Evolutionary conservation across 2,113 vertebrate genomes (phyloP).

Genomic region (Ursus arctos): DNA sequence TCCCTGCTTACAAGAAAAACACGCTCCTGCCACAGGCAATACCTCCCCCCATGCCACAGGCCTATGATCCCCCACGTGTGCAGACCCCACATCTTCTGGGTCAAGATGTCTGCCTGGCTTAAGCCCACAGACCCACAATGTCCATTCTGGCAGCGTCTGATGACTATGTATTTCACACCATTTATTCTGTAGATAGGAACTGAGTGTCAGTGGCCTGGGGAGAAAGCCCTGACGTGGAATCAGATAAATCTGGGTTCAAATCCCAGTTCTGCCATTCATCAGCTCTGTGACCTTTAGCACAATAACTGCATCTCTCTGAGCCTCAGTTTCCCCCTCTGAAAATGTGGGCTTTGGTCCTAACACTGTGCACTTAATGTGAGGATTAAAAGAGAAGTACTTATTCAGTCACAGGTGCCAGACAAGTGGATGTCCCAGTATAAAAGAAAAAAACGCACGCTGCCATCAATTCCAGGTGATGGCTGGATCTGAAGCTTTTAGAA

Average conservation of each 20-base stretch:
- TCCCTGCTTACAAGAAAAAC: not conserved
- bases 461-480: not conserved
- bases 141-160: not conserved
- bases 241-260: not conserved
- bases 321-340: not conserved
- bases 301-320: not conserved
- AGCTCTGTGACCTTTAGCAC: not conserved
- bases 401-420: not conserved
- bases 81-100: rapidly evolving
- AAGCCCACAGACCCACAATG: not conserved
- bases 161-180: not conserved
- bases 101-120: not conserved
- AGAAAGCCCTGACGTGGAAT: not conserved
- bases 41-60: rapidly evolving
- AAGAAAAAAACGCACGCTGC: not conserved
- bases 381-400: not conserved
- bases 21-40: not conserved
- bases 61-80: not conserved
- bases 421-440: not conserved
- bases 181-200: not conserved
- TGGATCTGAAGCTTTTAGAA: not conserved
- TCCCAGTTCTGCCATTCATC: not conserved
- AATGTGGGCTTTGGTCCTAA: not conserved
- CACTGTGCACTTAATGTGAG: not conserved
- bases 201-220: not conserved